Base-by-base conservation (phyloP, 53 echinoderm and acorn worm species). In the Paelopatides confundens region DNA sequence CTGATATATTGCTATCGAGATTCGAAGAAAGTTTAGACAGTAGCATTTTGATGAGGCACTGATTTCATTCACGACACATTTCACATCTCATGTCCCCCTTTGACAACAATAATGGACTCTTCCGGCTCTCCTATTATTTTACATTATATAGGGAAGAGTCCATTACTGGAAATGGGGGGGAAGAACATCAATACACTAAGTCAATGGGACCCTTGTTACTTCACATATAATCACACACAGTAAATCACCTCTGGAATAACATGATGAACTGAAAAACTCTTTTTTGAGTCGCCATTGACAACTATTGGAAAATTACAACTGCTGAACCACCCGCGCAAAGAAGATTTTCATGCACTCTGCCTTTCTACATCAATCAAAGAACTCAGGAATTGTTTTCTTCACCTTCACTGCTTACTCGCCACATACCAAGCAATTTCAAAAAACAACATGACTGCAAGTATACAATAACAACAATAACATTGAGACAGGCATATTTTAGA, bases 71-170 rank as follows among this genome's bases (percentile, higher is more conserved):
- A 79, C 79, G 79, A 79, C 79, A 79, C 79, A 79, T 79, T 79
- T 79, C 79, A 79, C 79, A 79, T 79, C 79, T 79, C 79, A 79
- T 79, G 79, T 79, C 79, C 79, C 79, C 79, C n/a, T n/a, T n/a
- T 48, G 14, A 18, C 51, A 26, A 53, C 79, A 79, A 79, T 79
- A 48, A 79, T 79, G 79, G 79, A 79, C 79, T 79, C 79, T 79
- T 48, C 79, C 79, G 79, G 48, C 53, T 79, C 79, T 79, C 79
- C 79, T 79, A 79, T 79, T 79, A 79, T 79, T 79, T 79, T 79
- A 79, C 79, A 79, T 79, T 79, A 79, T 79, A 79, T 79, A 79
- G 79, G 79, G 79, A 51, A 79, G 54, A 79, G 32, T 79, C 79
- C 53, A 79, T 79, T 48, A 79, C 51, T 79, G 79, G 53, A 50